Evolutionary conservation across 2,797 vertebrate species (phyloP), one percentile per base, ranked within the genome.

Genomic region (Hydrolagus colliei): DNA sequence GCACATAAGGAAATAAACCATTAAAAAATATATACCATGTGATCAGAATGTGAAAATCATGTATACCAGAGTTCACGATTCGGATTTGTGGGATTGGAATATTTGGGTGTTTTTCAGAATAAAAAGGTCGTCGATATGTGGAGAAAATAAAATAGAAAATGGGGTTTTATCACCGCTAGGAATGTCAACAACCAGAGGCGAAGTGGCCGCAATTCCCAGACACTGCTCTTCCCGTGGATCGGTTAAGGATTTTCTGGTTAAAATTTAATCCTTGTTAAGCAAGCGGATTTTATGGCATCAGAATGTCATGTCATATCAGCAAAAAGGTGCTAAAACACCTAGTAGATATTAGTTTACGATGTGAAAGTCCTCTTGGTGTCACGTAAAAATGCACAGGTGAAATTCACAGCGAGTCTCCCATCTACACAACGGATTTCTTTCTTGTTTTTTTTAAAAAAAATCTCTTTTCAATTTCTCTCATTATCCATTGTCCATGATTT

Each of bases 221-320:
- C 61, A 63, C 1, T 67, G 22, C 7, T 9, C 78, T 32, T 14
- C 13, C 14, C 4, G 22, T 6, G 1, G 13, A 18, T 67, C 78
- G 32, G 62, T 80, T 10, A 14, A 32, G 77, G n/a, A 12, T 27
- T 13, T 78, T 78, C 61, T 62, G 52, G 61, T 79, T 80, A 80
- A 80, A 80, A 32, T 10, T 65, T 80, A 80, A 80, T 2, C 62
- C 22, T 14, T 9, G 62, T 16, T 14, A 27, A 8, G 62, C 61
- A 68, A 35, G 65, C 68, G 79, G 79, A 35, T 71, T 71, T 84
- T 71, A 79, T 79, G 77, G 61, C 77, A 65, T 79, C 77, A 79
- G 77, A 52, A 13, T 59, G 9, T 35, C 65, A 41, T 65, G 65
- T 2, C 79, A 10, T 41, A 84, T 71, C 79, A 84, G 65, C 65